These are phyloP conservation scores for Menidia menidia DNA, from an alignment of 2,797 vertebrate genomes.

Conservation along the genomic window DNA sequence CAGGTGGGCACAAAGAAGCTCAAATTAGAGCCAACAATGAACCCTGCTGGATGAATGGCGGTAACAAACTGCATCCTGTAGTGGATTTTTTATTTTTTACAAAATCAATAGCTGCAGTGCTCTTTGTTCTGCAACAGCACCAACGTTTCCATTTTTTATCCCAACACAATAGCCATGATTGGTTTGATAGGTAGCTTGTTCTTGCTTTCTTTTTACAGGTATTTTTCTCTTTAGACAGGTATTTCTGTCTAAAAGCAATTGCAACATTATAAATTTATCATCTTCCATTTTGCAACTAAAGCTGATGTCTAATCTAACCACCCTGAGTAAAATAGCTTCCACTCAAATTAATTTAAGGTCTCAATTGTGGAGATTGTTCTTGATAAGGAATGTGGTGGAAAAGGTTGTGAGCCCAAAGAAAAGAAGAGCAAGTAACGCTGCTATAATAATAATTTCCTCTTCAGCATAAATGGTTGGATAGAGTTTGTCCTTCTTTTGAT, in stretches of 20 bases:
- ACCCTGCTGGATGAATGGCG: slow-evolving; percentile 1
- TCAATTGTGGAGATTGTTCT: not conserved
- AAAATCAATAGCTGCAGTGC: slow-evolving; percentile 1
- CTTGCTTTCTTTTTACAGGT: no score
- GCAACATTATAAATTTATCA: not conserved
- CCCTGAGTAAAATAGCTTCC: no score
- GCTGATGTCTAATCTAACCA: slow-evolving; percentile 3
- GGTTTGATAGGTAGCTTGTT: no score
- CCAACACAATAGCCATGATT: no score
- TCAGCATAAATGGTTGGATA: not conserved
- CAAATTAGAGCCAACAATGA: slow-evolving; percentile 7
- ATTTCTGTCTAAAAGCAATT: not conserved
- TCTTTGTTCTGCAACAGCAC: not conserved
- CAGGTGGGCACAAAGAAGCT: not conserved
- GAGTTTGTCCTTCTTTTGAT: slow-evolving; percentile 6
- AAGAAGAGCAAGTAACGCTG: not conserved
- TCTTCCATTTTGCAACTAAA: not conserved
- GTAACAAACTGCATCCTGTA: not conserved
- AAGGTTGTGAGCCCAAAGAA: not conserved
- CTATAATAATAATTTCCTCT: not conserved
- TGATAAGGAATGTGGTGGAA: not conserved
- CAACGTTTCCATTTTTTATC: no score
- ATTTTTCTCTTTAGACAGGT: no score
- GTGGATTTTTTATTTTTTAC: not conserved
- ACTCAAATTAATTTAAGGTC: no score